Conservation (phyloP, 1,140 invertebrate species). For the Cherax quadricarinatus region DNA sequence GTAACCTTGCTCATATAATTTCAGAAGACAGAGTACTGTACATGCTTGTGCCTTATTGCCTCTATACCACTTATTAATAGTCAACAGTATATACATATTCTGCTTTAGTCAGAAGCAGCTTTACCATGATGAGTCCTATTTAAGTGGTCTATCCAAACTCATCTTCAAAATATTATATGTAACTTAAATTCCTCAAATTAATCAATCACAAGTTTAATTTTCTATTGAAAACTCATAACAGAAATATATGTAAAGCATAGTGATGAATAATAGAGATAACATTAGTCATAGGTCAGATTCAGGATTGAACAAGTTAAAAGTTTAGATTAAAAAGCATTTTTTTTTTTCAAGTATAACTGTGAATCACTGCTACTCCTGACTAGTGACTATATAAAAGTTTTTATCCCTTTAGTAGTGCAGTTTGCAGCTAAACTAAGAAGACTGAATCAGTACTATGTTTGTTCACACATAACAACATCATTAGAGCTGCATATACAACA, state of each 20-base stretch:
- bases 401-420: background rate
- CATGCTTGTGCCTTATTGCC: constrained; percentile 38
- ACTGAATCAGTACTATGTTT: no score
- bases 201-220: background rate
- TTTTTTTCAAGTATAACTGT: background rate
- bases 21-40: constrained; percentile 6
- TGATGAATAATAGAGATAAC: background rate
- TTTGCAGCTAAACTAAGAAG: background rate
- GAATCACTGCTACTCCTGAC: background rate
- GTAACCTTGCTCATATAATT: constrained; percentile 14
- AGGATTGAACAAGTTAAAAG: background rate
- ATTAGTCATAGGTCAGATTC: background rate
- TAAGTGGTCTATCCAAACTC: background rate
- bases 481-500: no score
- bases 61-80: constrained; percentile 38
- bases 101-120: background rate
- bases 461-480: no score
- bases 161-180: background rate
- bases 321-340: background rate
- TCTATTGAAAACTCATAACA: background rate
- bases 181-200: background rate
- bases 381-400: background rate
- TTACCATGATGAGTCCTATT: background rate
- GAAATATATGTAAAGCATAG: background rate
- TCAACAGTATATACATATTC: constrained; percentile 38